Conservation (phyloP, 2,888 invertebrate species). For the Drosophila conformis region DNA sequence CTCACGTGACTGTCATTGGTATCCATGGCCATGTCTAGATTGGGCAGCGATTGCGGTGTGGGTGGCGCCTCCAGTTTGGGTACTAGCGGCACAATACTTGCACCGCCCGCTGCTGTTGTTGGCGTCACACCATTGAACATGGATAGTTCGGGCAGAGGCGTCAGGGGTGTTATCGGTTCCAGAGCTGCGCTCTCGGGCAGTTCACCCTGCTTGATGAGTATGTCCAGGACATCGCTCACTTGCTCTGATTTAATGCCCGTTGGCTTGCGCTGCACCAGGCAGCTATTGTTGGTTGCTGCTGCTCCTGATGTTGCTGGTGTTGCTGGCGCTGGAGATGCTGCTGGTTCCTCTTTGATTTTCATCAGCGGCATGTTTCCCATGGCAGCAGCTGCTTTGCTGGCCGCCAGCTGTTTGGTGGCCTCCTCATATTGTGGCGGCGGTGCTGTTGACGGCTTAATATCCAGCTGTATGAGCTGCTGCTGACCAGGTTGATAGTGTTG, state of each 20-base stretch:
- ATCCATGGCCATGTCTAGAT: constrained; percentile 69
- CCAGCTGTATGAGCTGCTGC: constrained; percentile 78
- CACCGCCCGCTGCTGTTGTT: constrained; percentile 56
- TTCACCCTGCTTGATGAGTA: constrained; percentile 96
- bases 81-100: constrained; percentile 64
- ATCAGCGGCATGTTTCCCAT: constrained; percentile 65
- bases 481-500: constrained; percentile 75
- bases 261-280: constrained; percentile 56
- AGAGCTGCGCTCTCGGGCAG: constrained; percentile 90
- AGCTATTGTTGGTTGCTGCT: constrained; percentile 4
- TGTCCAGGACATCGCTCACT: constrained; percentile 92
- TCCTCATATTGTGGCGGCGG: constrained; percentile 91
- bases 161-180: constrained; percentile 86
- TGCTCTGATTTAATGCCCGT: constrained; percentile 83
- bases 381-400: constrained; percentile 72
- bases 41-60: constrained; percentile 56
- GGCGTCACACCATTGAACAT: constrained; percentile 56
- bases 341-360: constrained; percentile 79
- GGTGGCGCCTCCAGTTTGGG: constrained; percentile 73
- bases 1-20: constrained; percentile 61
- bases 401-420: constrained; percentile 87
- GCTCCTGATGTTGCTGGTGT: constrained; percentile 3
- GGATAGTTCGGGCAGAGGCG: constrained; percentile 73
- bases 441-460: constrained; percentile 84
- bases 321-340: constrained; percentile 45